Percentiles rank a stretch among this genome's conserved stretches.
phyloP scores from a whole-genome alignment of 1,140 invertebrate species.

The Nebria ingens region DNA sequence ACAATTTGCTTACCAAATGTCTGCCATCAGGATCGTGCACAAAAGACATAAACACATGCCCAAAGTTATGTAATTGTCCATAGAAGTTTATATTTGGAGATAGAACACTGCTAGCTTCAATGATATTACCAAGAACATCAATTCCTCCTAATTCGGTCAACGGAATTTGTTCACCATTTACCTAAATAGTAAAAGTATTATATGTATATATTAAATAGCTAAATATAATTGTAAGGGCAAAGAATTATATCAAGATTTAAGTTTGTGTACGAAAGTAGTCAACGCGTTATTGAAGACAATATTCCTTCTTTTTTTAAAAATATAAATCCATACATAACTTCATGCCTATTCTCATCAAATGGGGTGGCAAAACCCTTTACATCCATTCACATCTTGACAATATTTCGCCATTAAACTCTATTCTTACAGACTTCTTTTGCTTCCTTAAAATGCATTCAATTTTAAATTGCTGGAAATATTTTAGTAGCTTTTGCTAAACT shows the following conservation, averaged over 20 bases:
- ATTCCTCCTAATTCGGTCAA: conserved; percentile 61
- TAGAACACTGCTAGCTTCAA: conserved; percentile 58
- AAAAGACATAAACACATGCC: conserved; percentile 53
- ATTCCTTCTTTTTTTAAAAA: too few species aligned
- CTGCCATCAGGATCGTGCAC: conserved; percentile 63
- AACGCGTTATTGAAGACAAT: not conserved
- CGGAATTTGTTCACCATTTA: conserved; percentile 38
- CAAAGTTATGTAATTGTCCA: conserved; percentile 66
- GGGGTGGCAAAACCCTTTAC: too few species aligned
- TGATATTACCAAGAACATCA: conserved; percentile 67
- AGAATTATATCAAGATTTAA: too few species aligned
- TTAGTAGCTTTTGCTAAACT: too few species aligned
- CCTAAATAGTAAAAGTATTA: conserved; percentile 23
- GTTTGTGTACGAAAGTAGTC: too few species aligned
- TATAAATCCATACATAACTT: too few species aligned
- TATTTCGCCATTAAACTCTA: too few species aligned
- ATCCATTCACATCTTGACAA: too few species aligned
- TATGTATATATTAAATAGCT: not conserved
- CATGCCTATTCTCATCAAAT: too few species aligned
- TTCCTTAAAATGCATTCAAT: too few species aligned
- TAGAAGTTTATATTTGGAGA: conserved; percentile 58
- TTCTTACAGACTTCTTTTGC: too few species aligned
- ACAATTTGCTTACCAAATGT: conserved; percentile 49
- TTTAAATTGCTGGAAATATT: too few species aligned
- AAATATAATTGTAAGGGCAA: not conserved